Percentiles rank a stretch among this genome's conserved stretches.
phyloP scores from a whole-genome alignment of 1,140 invertebrate genomes.

The Odontomachus brunneus region DNA sequence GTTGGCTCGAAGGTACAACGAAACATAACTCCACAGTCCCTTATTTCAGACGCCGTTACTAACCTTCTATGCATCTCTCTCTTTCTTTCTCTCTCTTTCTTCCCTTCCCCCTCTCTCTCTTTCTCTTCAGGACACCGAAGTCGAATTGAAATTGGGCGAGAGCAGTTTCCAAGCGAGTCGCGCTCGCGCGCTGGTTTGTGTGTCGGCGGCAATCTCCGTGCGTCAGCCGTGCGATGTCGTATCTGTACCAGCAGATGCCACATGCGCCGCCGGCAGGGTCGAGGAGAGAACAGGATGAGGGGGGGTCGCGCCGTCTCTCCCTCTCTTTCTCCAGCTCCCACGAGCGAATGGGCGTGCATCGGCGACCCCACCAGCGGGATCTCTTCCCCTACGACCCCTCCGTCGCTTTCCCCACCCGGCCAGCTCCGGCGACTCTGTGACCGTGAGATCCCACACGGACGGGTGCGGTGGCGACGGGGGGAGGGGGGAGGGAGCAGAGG shows the following conservation, averaged over 20 bases:
- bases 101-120: too few species aligned
- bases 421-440: slow-evolving; percentile 51
- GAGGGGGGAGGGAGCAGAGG: too few species aligned
- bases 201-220: slow-evolving; percentile 39
- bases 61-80: background rate
- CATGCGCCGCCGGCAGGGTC: slow-evolving; percentile 66
- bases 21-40: background rate
- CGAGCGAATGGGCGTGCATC: slow-evolving; percentile 76
- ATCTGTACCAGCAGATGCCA: slow-evolving; percentile 72
- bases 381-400: slow-evolving; percentile 72
- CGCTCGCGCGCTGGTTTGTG: slow-evolving; percentile 10
- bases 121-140: background rate
- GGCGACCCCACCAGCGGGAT: slow-evolving; percentile 65
- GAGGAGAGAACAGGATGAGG: background rate
- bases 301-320: slow-evolving; percentile 53
- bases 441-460: slow-evolving; percentile 69
- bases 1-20: background rate
- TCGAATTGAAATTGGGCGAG: slow-evolving; percentile 2
- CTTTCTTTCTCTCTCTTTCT: too few species aligned
- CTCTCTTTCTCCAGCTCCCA: slow-evolving; percentile 27
- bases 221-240: slow-evolving; percentile 61
- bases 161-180: slow-evolving; percentile 11
- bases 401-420: slow-evolving; percentile 63
- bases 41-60: background rate
- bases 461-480: slow-evolving; percentile 16